These are phyloP conservation scores for Noturus placidus DNA, from an alignment of 2,113 vertebrate species.

Conservation along the genomic window DNA sequence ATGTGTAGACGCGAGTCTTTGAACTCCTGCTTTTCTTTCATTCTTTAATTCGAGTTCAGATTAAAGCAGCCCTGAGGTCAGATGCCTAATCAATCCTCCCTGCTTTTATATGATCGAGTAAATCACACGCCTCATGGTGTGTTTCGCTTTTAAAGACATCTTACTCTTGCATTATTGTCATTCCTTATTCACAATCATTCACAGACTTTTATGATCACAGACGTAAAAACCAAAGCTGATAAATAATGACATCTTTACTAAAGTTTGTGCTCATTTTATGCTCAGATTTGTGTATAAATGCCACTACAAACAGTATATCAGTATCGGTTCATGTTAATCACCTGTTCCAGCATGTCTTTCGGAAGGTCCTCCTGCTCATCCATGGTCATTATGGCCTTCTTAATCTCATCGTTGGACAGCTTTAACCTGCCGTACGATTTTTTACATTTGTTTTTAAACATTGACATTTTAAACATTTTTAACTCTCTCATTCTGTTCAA, in stretches of 20 bases:
- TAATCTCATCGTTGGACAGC: conserved; percentile 94
- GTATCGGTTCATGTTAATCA: conserved; percentile 49
- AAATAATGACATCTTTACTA: not conserved
- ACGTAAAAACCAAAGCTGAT: not conserved
- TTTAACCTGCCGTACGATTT: conserved; percentile 79
- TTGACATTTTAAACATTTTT: not conserved
- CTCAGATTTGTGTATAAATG: not conserved
- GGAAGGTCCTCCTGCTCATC: conserved; percentile 95
- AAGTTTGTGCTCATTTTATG: not conserved
- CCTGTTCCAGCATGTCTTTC: conserved; percentile 98
- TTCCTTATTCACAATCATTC: not conserved
- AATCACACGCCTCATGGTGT: too few relatives aligned
- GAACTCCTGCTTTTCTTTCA: not conserved
- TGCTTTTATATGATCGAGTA: not conserved
- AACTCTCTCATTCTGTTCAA: not conserved
- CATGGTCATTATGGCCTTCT: conserved; percentile 90
- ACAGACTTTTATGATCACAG: not conserved
- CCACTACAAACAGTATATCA: not conserved
- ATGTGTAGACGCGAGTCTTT: not conserved
- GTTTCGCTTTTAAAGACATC: not conserved
- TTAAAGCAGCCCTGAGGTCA: not conserved
- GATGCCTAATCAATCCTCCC: not conserved
- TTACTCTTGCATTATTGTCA: not conserved
- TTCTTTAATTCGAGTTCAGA: not conserved
- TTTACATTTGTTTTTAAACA: not conserved